These are phyloP conservation scores for Macrotrachela quadricornifera DNA, from an alignment of 1,140 invertebrate genomes.

Conservation along the genomic window DNA sequence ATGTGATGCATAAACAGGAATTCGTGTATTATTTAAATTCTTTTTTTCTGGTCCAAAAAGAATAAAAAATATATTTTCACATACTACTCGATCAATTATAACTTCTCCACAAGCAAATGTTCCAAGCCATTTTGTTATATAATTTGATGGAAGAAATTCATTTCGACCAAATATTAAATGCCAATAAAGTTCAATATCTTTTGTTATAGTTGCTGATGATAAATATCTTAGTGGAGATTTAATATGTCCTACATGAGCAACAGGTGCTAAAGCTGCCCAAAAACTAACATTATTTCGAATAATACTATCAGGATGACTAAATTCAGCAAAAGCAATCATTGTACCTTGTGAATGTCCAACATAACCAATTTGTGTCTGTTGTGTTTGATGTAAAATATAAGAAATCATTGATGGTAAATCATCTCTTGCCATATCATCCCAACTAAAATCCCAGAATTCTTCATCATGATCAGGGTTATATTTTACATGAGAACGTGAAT, in stretches of 20 bases:
- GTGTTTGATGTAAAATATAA: slow-evolving; percentile 37
- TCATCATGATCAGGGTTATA: slow-evolving; percentile 35
- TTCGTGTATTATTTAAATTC: too few species aligned
- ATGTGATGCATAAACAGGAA: too few species aligned
- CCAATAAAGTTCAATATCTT: slow-evolving; percentile 13
- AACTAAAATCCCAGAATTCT: slow-evolving; percentile 48
- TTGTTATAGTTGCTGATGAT: not conserved
- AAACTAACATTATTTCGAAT: slow-evolving; percentile 26
- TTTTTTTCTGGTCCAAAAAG: slow-evolving; percentile 14
- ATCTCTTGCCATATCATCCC: slow-evolving; percentile 51
- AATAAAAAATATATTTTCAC: slow-evolving; percentile 18
- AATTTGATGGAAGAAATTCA: slow-evolving; percentile 15
- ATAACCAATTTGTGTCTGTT: slow-evolving; percentile 38
- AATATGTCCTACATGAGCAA: slow-evolving; percentile 45
- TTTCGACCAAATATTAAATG: slow-evolving; percentile 15
- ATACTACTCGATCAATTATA: slow-evolving; percentile 10
- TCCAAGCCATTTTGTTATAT: slow-evolving; percentile 12
- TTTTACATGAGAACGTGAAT: slow-evolving; percentile 32
- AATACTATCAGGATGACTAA: slow-evolving; percentile 17
- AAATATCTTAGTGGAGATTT: slow-evolving; percentile 38
- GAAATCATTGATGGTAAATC: slow-evolving; percentile 48
- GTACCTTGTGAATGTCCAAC: slow-evolving; percentile 49
- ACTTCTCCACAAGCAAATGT: slow-evolving; percentile 10
- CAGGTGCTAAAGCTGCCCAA: slow-evolving; percentile 54
- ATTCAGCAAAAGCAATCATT: slow-evolving; percentile 26